These are phyloP conservation scores for Drosophila fuyamai DNA, from an alignment of 1,140 invertebrate species.

Conservation along the genomic window DNA sequence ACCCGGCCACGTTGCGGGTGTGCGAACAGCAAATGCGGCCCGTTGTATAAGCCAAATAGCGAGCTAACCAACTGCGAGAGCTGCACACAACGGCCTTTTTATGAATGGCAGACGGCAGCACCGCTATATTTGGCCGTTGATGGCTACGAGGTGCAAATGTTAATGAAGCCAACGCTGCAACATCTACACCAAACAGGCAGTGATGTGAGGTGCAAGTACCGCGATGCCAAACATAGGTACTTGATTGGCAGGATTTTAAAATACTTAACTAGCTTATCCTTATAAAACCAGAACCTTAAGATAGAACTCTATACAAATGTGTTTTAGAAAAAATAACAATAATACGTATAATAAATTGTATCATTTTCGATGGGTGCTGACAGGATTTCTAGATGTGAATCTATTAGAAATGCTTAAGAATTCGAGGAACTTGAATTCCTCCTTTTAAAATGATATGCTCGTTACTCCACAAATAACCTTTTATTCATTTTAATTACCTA, in stretches of 20 bases:
- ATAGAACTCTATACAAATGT: no score
- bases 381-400: no score
- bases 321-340: no score
- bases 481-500: no score
- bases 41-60: conserved; percentile 57
- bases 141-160: conserved; percentile 75
- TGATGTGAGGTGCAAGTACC: neutral
- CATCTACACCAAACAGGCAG: conserved; percentile 14
- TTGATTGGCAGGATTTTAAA: no score
- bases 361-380: no score
- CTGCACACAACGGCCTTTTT: conserved; percentile 37
- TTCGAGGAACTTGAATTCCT: neutral
- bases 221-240: conserved; percentile 1
- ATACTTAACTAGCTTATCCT: no score
- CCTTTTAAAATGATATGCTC: no score
- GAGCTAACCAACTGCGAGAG: conserved; percentile 19
- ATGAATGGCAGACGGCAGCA: conserved; percentile 71
- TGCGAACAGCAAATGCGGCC: conserved; percentile 30
- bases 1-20: conserved; percentile 31
- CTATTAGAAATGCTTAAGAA: neutral
- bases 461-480: no score
- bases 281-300: no score
- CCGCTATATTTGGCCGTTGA: conserved; percentile 69
- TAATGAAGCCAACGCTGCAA: conserved; percentile 70
- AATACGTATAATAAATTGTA: no score